Base-by-base conservation (phyloP, 2,113 vertebrate species). In the Camelus bactrianus region DNA sequence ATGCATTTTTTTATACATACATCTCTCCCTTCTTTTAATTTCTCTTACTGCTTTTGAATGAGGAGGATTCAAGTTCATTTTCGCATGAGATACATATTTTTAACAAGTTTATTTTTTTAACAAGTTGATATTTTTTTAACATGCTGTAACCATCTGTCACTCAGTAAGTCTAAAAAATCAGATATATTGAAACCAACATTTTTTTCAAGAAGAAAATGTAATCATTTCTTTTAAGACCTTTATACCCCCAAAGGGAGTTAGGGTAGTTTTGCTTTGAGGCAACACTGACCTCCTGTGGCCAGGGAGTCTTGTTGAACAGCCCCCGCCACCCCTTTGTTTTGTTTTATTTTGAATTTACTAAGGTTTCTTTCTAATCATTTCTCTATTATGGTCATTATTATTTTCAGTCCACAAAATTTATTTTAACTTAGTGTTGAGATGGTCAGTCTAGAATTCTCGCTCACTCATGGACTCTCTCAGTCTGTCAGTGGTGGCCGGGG, bases 211-310 rank as follows among this genome's bases (percentile, higher is more conserved):
- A 95, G 88, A 52, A 92, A 91, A 76, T 56, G n/a, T 17, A 62
- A 85, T 90, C 50, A 26, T 93, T 86, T 96, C 81, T 90, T 42
- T 24, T 38, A 70, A 73, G 92, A 92, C 81, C 52, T n/a, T 77
- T 64, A 35, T 5, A 42, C 62, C 48, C 67, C 19, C 10, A 12
- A 54, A 87, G 52, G 69, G 38, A 38, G 11, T 88, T n/a, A 58
- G 42, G 35, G 52, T 79, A 35, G 35, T 72, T 96, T 95, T 96
- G 92, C 54, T 93, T 86, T 62, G 64, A 84, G 82, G 84, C 95
- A 97, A 97, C 30, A 93, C 86, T 97, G 97, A 90, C 96, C 93
- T 87, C 97, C 76, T 60, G 97, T 97, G 97, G 96, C 81, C 89
- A 91, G 14, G 16, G 70, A 48, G 19, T 54, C 46, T 67, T n/a